A percentile compares a stretch with the other conserved stretches of the same genome.
phyloP scores from a whole-genome alignment of 2,113 vertebrate species.

The Hypocryptadius cinnamomeus region DNA sequence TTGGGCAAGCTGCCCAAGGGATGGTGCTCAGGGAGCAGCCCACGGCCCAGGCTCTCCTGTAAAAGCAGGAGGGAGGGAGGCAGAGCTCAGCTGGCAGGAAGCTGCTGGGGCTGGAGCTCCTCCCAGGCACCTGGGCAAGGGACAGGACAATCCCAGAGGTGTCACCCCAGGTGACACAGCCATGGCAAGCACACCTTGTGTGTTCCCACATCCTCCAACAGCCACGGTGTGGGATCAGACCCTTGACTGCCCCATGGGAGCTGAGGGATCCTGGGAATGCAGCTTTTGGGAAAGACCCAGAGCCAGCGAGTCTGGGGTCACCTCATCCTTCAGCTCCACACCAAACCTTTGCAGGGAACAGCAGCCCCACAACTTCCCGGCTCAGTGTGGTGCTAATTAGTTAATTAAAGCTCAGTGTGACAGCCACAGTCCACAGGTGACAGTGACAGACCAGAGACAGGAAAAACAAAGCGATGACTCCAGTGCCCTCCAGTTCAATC shows the following conservation, averaged over 20 bases:
- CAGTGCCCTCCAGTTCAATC: not conserved
- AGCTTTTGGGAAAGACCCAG: not conserved
- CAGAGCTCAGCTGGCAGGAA: not conserved
- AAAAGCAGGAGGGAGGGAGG: not conserved
- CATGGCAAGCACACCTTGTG: accelerated
- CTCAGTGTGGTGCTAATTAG: not conserved
- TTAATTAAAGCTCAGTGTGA: not conserved
- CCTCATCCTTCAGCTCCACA: accelerated
- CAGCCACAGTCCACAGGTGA: not conserved
- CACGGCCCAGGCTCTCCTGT: accelerated
- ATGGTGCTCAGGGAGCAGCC: not conserved
- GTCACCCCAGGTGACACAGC: not conserved
- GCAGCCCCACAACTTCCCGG: accelerated
- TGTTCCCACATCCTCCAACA: accelerated
- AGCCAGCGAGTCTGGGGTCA: no score
- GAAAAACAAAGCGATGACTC: not conserved
- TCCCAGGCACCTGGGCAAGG: accelerated
- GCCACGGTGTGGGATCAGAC: accelerated
- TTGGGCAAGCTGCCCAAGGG: accelerated
- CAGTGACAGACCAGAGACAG: not conserved
- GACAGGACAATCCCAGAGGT: not conserved
- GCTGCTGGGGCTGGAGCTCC: not conserved
- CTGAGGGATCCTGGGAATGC: not conserved
- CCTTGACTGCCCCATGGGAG: accelerated
- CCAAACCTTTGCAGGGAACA: not conserved